These are phyloP conservation scores for Andinoacara biseriatus DNA, from an alignment of 2,113 vertebrate species.

Conservation along the genomic window DNA sequence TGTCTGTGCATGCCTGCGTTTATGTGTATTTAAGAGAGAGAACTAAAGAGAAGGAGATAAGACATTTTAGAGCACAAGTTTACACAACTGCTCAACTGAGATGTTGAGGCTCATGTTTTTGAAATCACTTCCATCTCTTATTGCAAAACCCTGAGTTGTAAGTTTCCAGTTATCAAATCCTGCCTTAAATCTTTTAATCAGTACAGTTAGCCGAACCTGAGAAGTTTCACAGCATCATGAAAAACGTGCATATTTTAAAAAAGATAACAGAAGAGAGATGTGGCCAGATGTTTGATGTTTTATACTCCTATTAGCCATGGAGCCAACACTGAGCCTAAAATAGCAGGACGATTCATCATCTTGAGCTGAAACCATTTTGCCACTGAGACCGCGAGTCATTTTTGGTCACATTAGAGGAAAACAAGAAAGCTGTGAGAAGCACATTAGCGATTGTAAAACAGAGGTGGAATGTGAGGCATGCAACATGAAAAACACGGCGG, in stretches of 20 bases:
- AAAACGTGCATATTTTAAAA: slow-evolving; percentile 18
- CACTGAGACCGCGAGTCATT: slow-evolving; percentile 62
- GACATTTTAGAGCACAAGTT: slow-evolving; percentile 15
- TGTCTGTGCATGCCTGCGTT: slow-evolving; percentile 9
- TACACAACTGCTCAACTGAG: slow-evolving; percentile 17
- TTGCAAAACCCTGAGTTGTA: slow-evolving; percentile 56
- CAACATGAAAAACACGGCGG: slow-evolving; percentile 78
- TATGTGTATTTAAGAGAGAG: background rate
- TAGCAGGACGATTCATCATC: slow-evolving; percentile 58
- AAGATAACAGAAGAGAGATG: slow-evolving; percentile 34
- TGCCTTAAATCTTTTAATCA: slow-evolving; percentile 39
- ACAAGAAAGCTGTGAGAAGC: slow-evolving; percentile 71
- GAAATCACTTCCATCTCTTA: slow-evolving; percentile 53
- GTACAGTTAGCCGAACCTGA: slow-evolving; percentile 30
- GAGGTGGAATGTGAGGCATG: slow-evolving; percentile 75
- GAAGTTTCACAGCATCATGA: background rate
- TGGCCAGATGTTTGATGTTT: slow-evolving; percentile 47
- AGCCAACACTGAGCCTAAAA: slow-evolving; percentile 47
- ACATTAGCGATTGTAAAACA: slow-evolving; percentile 79
- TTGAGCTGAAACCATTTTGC: slow-evolving; percentile 59
- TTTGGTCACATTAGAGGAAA: slow-evolving; percentile 73
- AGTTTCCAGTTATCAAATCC: slow-evolving; percentile 43
- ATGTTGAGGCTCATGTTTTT: background rate
- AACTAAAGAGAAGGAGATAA: background rate
- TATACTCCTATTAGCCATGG: slow-evolving; percentile 31